These are phyloP conservation scores for Buceros bicornis DNA, from an alignment of 2,797 vertebrate species.

Conservation along the genomic window DNA sequence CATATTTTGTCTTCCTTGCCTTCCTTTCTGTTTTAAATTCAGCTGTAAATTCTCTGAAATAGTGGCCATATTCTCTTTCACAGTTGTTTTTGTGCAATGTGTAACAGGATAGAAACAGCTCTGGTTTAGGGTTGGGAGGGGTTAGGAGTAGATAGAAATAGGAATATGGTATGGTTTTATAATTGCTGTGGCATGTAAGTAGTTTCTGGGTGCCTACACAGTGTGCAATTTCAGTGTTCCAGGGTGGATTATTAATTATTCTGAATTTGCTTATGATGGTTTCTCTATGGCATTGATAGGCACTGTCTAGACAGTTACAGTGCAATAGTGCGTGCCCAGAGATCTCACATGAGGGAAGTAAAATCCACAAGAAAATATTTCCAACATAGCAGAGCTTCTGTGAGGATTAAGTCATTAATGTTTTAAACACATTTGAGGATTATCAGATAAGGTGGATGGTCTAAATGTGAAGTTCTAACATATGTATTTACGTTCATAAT, in stretches of 20 bases:
- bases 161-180: background rate
- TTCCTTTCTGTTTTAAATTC: background rate
- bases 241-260: background rate
- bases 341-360: background rate
- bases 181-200: background rate
- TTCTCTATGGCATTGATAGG: background rate
- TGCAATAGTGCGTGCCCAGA: background rate
- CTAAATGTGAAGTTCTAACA: constrained; percentile 60
- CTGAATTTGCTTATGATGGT: background rate
- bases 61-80: background rate
- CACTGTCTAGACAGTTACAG: background rate
- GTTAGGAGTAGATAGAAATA: background rate
- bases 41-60: background rate
- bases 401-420: constrained; percentile 52
- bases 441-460: constrained; percentile 48
- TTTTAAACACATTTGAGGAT: constrained; percentile 61
- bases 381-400: background rate
- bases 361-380: constrained; percentile 31
- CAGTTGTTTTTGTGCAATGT: fast-evolving
- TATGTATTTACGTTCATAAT: constrained; percentile 41
- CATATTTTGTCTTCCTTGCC: background rate
- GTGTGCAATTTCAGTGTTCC: background rate
- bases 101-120: background rate
- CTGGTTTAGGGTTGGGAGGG: background rate
- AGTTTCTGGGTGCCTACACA: background rate